These are phyloP conservation scores for Phortica magna DNA, from an alignment of 2,888 invertebrate genomes.

Conservation along the genomic window DNA sequence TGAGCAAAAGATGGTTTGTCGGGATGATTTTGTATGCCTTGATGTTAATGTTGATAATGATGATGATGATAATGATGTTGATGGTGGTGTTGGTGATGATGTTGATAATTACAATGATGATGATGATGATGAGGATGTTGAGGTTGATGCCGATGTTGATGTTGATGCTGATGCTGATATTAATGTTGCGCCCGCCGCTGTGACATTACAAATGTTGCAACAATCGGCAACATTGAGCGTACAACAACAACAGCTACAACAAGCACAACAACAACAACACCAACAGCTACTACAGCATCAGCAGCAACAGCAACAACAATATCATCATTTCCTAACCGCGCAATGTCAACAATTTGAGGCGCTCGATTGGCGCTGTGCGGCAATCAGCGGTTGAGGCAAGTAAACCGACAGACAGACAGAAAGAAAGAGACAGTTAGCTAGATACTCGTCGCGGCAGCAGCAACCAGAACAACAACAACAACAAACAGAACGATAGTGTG, in stretches of 20 bases:
- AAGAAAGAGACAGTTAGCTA: no score
- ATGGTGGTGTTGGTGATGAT: not conserved
- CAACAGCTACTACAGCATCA: constrained; percentile 36
- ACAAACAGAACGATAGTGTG: not conserved
- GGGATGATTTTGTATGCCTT: constrained; percentile 3
- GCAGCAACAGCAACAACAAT: constrained; percentile 37
- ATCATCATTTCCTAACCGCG: not conserved
- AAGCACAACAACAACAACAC: constrained; percentile 34
- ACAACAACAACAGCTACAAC: constrained; percentile 39
- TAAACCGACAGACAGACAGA: not conserved
- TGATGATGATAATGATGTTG: not conserved
- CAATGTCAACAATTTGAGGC: constrained; percentile 11
- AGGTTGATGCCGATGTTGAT: not conserved
- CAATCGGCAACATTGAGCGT: not conserved
- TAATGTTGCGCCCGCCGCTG: constrained; percentile 34
- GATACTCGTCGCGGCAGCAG: not conserved
- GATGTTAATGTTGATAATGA: not conserved
- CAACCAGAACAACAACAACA: not conserved
- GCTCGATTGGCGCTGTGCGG: constrained; percentile 17
- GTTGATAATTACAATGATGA: not conserved
- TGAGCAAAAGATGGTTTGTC: no score
- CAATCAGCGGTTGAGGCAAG: not conserved
- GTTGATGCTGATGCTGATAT: no score
- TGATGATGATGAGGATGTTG: not conserved
- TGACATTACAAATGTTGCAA: not conserved